Conservation (phyloP, 2,113 vertebrate species). For the Turnix velox region DNA sequence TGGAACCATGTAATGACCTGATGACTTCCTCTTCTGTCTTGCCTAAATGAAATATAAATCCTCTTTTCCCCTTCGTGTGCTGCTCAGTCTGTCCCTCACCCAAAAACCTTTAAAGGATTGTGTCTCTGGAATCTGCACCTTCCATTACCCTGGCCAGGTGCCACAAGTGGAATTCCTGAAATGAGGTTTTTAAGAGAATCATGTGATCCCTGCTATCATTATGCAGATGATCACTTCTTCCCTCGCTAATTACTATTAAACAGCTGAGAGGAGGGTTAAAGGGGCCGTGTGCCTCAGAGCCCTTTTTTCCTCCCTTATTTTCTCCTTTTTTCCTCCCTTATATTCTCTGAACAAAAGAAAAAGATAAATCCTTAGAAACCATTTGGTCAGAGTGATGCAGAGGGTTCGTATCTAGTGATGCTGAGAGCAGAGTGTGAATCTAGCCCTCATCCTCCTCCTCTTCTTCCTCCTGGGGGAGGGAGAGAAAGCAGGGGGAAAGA, state of each 20-base stretch:
- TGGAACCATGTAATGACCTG: not conserved
- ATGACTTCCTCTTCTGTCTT: not conserved
- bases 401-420: not conserved
- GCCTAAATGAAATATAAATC: not conserved
- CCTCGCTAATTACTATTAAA: not conserved
- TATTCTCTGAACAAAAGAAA: not conserved
- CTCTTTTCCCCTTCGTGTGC: not conserved
- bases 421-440: fast-evolving
- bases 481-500: not conserved
- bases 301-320: not conserved
- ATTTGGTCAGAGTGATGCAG: not conserved
- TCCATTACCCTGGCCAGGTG: not conserved
- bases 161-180: not conserved
- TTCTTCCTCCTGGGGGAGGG: not conserved
- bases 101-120: not conserved
- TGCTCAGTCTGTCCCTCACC: not conserved
- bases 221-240: not conserved
- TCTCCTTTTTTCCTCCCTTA: fast-evolving
- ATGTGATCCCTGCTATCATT: not conserved
- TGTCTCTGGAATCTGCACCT: not conserved
- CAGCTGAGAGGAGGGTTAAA: not conserved
- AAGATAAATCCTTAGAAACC: not conserved
- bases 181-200: not conserved
- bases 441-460: not conserved
- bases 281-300: not conserved